A percentile compares a stretch with the other conserved stretches of the same genome.
These are phyloP conservation scores for Tetraneura akinire DNA, from an alignment of 1,140 invertebrate genomes.

Conservation along the genomic window DNA sequence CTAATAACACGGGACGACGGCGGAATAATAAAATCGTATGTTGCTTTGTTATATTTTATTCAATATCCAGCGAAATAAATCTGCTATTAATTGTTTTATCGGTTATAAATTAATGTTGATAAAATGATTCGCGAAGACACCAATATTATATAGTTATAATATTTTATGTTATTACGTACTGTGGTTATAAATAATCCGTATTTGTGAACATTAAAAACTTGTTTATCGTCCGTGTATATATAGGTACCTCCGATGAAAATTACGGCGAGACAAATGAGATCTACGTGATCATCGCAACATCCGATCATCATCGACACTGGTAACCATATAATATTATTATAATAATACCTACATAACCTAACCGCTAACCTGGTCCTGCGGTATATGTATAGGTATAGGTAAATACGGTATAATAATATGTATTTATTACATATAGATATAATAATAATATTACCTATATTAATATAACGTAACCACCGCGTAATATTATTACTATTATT, in stretches of 20 bases:
- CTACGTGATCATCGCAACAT: conserved; percentile 32
- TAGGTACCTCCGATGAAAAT: conserved; percentile 35
- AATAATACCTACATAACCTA: no score
- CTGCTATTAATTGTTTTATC: not conserved
- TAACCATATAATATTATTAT: no score
- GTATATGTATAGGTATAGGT: no score
- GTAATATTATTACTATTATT: no score
- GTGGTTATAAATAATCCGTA: conserved; percentile 35
- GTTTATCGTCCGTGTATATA: conserved; percentile 22
- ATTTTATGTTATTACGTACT: no score
- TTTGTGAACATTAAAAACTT: conserved; percentile 33
- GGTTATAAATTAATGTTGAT: conserved; percentile 3
- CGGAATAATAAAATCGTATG: not conserved
- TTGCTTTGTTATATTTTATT: not conserved
- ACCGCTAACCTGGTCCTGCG: no score
- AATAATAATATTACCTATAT: no score
- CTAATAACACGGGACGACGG: not conserved
- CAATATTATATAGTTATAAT: not conserved
- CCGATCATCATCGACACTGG: no score
- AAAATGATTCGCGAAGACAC: conserved; percentile 6
- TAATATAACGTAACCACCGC: no score
- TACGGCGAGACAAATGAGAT: conserved; percentile 21
- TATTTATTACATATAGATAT: no score
- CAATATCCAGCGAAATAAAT: not conserved
- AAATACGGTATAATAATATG: no score